Percentiles rank a stretch among this genome's conserved stretches.
Evolutionary conservation across 2,113 vertebrate genomes (phyloP).

Genomic region (Antennarius striatus): DNA sequence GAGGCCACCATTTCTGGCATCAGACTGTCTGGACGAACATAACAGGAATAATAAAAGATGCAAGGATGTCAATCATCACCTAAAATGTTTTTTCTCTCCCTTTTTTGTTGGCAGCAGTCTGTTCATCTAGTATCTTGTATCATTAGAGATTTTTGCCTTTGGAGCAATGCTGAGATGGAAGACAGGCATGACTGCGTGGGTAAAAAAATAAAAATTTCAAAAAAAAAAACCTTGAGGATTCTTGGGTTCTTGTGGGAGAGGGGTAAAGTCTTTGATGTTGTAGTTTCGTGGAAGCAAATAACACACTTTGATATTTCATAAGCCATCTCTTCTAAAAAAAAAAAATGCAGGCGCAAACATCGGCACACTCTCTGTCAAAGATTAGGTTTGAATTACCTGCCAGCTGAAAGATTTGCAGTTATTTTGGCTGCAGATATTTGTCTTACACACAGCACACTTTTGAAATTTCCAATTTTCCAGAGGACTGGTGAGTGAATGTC

Average conservation of each 20-base stretch:
- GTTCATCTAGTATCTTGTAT: slow-evolving; percentile 59
- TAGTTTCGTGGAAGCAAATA: slow-evolving; percentile 71
- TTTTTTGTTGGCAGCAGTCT: slow-evolving; percentile 61
- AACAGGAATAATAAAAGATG: slow-evolving; percentile 73
- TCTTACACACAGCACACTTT: slow-evolving; percentile 20
- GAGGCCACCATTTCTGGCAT: slow-evolving; percentile 69
- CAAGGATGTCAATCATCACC: slow-evolving; percentile 69
- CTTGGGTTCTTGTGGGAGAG: slow-evolving; percentile 63
- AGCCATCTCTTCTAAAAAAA: slow-evolving; percentile 46
- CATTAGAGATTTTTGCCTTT: slow-evolving; percentile 67
- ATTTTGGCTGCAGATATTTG: slow-evolving; percentile 49
- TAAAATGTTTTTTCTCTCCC: slow-evolving; percentile 34
- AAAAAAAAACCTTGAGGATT: slow-evolving; percentile 44
- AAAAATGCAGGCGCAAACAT: slow-evolving; percentile 30
- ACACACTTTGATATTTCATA: slow-evolving; percentile 75
- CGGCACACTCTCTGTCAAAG: slow-evolving; percentile 29
- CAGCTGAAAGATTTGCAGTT: slow-evolving; percentile 34
- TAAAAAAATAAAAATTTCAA: neutral
- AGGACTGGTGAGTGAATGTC: slow-evolving; percentile 40
- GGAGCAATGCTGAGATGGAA: slow-evolving; percentile 55
- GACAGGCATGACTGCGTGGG: slow-evolving; percentile 36
- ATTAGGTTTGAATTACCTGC: slow-evolving; percentile 34
- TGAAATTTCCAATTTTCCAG: slow-evolving; percentile 51
- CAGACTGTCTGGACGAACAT: slow-evolving; percentile 67
- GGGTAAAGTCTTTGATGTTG: slow-evolving; percentile 69